Conservation (phyloP, 2,113 vertebrate species). For the Cebidichthys violaceus region DNA sequence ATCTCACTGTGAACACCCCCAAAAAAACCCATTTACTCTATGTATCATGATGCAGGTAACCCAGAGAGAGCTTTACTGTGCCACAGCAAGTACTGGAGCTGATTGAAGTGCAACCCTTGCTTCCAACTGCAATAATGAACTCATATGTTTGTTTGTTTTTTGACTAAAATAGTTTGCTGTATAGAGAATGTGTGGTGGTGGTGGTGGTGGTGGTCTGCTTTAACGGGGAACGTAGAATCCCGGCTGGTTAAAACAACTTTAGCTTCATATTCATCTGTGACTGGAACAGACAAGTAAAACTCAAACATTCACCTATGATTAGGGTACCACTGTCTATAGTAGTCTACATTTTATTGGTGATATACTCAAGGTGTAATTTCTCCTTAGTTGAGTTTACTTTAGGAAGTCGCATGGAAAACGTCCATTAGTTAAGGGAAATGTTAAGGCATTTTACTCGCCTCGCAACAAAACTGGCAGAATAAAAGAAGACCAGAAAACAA, state of each 20-base stretch:
- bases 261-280: not conserved
- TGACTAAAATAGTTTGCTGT: conserved; percentile 8
- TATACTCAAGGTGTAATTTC: not conserved
- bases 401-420: not conserved
- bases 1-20: not conserved
- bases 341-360: not conserved
- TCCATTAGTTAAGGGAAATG: not conserved
- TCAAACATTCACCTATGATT: not conserved
- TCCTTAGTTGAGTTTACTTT: not conserved
- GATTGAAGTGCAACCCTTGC: conserved; percentile 6
- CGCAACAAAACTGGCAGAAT: no score
- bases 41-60: conserved; percentile 27
- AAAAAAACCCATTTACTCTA: conserved; percentile 7
- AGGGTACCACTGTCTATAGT: not conserved
- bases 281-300: not conserved
- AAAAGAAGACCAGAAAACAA: not conserved
- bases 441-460: no score
- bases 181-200: not conserved
- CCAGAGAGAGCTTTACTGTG: conserved; percentile 35
- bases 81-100: conserved; percentile 3
- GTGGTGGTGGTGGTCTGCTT: not conserved
- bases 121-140: conserved; percentile 6
- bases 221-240: not conserved
- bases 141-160: not conserved
- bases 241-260: not conserved